Conservation (phyloP, 2,113 vertebrate genomes). For the Lophius piscatorius region DNA sequence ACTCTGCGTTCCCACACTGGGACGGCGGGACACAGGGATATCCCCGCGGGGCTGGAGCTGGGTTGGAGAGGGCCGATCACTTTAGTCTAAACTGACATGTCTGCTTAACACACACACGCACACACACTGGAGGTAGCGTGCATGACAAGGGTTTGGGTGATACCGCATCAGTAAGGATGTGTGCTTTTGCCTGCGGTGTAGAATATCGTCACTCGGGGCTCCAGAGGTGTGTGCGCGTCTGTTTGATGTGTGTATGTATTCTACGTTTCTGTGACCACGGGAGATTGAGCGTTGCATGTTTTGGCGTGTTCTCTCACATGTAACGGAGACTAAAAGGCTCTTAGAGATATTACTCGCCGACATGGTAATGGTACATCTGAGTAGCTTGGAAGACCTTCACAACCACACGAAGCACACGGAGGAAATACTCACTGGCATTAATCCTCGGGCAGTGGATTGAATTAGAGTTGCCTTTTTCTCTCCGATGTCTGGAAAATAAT, state of each 20-base stretch:
- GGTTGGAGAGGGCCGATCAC: slow-evolving; percentile 79
- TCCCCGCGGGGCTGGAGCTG: slow-evolving; percentile 55
- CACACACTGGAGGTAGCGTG: slow-evolving; percentile 59
- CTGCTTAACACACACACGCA: slow-evolving; percentile 72
- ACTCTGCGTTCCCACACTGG: slow-evolving; percentile 62
- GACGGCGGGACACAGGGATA: slow-evolving; percentile 65
- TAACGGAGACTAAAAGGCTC: slow-evolving; percentile 49
- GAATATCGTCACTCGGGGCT: slow-evolving; percentile 63
- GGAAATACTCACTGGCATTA: slow-evolving; percentile 70
- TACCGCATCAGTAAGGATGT: slow-evolving; percentile 58
- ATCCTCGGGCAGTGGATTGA: slow-evolving; percentile 58
- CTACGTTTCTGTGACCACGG: slow-evolving; percentile 47
- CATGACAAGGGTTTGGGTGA: slow-evolving; percentile 43
- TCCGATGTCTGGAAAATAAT: slow-evolving; percentile 58
- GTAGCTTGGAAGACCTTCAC: slow-evolving; percentile 36
- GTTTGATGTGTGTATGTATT: slow-evolving; percentile 56
- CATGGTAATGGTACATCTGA: slow-evolving; percentile 52
- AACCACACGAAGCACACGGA: slow-evolving; percentile 34
- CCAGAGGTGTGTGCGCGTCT: slow-evolving; percentile 29
- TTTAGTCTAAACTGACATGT: slow-evolving; percentile 88
- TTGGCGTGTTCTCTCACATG: slow-evolving; percentile 60
- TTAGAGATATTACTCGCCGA: slow-evolving; percentile 23
- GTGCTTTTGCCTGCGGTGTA: slow-evolving; percentile 56
- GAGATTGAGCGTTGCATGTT: slow-evolving; percentile 70
- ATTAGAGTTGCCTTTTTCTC: slow-evolving; percentile 48